Conservation (phyloP, 2,797 vertebrate species). For the Rhincodon typus region DNA sequence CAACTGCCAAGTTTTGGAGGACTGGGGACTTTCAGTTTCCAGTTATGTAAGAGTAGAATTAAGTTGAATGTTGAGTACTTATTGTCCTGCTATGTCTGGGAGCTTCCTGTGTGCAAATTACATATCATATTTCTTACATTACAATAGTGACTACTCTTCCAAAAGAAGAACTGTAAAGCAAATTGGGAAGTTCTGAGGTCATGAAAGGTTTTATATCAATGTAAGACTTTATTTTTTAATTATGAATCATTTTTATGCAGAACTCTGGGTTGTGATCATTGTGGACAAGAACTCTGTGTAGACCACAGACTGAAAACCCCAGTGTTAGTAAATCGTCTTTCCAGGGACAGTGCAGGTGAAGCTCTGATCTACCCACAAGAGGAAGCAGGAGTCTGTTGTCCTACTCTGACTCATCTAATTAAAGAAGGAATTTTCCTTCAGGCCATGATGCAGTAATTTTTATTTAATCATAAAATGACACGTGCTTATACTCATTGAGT, state of each 20-base stretch:
- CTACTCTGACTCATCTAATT: neutral
- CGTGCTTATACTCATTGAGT: neutral
- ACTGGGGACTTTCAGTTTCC: neutral
- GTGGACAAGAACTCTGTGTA: neutral
- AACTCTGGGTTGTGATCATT: neutral
- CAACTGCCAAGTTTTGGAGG: neutral
- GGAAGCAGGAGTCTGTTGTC: neutral
- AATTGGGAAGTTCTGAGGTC: neutral
- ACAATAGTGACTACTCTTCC: neutral
- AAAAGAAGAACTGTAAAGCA: neutral
- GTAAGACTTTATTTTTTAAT: neutral
- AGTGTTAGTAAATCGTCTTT: slow-evolving; percentile 12
- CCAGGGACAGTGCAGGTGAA: slow-evolving; percentile 8
- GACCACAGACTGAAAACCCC: neutral
- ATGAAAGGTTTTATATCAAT: neutral
- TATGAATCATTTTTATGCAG: neutral
- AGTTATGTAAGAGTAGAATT: neutral
- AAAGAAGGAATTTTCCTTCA: neutral
- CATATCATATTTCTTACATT: neutral
- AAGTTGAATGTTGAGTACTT: neutral
- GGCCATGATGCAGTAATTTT: neutral
- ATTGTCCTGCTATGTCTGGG: neutral
- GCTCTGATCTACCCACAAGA: neutral
- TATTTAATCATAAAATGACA: neutral
- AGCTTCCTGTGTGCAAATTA: neutral